A percentile compares a stretch with the other conserved stretches of the same genome.
These are phyloP conservation scores for Eupithecia subfuscata DNA, from an alignment of 2,888 invertebrate genomes.

Conservation along the genomic window DNA sequence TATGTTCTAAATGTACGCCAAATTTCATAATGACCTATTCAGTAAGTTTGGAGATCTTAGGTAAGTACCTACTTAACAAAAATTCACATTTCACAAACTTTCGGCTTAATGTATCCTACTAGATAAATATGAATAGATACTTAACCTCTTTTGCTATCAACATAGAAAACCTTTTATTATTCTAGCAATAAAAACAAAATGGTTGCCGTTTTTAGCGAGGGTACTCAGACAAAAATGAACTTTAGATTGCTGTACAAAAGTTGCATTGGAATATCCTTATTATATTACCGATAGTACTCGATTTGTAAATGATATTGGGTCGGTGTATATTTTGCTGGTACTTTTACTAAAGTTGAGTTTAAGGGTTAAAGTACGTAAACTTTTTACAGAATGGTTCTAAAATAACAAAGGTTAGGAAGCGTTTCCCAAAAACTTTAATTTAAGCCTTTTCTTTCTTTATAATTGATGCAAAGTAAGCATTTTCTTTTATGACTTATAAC, in stretches of 20 bases:
- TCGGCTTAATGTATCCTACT: too few species aligned
- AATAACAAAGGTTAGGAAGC: not conserved
- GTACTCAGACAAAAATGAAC: constrained; percentile 42
- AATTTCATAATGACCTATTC: too few species aligned
- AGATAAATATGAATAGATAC: not conserved
- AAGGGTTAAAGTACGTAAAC: not conserved
- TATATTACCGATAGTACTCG: constrained; percentile 42
- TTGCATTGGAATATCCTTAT: constrained; percentile 58
- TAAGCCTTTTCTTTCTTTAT: too few species aligned
- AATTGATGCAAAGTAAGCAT: too few species aligned
- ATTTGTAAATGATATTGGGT: constrained; percentile 29
- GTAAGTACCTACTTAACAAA: too few species aligned
- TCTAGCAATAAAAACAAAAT: constrained; percentile 30
- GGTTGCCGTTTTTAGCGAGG: constrained; percentile 31
- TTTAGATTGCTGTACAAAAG: constrained; percentile 47
- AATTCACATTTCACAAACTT: too few species aligned
- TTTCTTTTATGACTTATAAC: too few species aligned
- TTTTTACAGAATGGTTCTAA: not conserved
- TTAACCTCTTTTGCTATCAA: not conserved
- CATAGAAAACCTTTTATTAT: constrained; percentile 25
- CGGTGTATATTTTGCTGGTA: constrained; percentile 10
- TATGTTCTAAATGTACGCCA: too few species aligned
- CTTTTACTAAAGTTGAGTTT: not conserved
- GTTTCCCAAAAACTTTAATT: not conserved
- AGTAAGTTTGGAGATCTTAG: too few species aligned